phyloP scores from a whole-genome alignment of 1,140 invertebrate species.

The Cyphomyrmex costatus region DNA sequence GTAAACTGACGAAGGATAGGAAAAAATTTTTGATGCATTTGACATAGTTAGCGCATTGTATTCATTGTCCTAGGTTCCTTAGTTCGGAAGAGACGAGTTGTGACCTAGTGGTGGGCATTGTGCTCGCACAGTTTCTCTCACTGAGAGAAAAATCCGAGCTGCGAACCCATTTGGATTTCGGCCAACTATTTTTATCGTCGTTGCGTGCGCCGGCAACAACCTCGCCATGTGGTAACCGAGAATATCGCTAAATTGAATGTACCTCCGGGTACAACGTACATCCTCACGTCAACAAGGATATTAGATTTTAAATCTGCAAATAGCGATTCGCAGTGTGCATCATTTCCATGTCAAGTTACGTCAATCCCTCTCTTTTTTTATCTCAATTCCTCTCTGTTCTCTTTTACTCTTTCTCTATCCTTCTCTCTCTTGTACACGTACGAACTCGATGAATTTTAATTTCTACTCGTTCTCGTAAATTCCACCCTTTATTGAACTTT shows the following conservation, averaged over 20 bases:
- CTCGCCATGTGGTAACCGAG: conserved; percentile 61
- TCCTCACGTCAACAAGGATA: conserved; percentile 58
- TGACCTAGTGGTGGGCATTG: conserved; percentile 67
- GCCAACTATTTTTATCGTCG: conserved; percentile 74
- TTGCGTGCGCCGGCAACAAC: conserved; percentile 68
- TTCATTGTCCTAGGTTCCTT: conserved; percentile 59
- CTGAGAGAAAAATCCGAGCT: conserved; percentile 70
- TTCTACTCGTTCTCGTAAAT: conserved; percentile 47
- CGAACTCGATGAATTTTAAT: conserved; percentile 53
- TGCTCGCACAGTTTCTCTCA: conserved; percentile 36
- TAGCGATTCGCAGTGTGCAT: conserved; percentile 42
- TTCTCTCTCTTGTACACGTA: not conserved
- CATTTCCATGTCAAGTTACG: conserved; percentile 31
- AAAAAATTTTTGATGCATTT: not conserved
- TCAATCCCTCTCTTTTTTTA: not conserved
- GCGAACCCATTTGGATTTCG: conserved; percentile 71
- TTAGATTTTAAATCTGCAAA: conserved; percentile 65
- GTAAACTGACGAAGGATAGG: not conserved
- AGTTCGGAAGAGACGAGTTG: conserved; percentile 38
- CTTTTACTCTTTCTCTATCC: not conserved
- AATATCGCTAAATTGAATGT: conserved; percentile 74
- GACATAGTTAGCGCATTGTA: conserved; percentile 67
- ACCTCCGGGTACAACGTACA: conserved; percentile 28
- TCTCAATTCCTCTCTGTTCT: not conserved
- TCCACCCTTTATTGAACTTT: conserved; percentile 57